Base-by-base conservation (phyloP, 1,140 invertebrate genomes). In the Branchinecta lynchi region DNA sequence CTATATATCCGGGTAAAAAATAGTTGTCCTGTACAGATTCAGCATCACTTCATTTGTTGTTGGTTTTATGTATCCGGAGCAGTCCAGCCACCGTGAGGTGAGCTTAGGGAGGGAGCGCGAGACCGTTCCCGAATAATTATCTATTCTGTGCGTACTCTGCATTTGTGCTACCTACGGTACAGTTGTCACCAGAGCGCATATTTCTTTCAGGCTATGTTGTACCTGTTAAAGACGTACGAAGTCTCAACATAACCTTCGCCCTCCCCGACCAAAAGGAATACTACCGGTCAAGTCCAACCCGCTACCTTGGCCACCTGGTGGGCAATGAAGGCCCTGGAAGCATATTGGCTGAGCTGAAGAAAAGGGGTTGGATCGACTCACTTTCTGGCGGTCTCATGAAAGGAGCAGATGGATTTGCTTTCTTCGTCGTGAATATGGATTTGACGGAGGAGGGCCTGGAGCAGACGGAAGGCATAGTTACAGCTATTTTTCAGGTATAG, bases 281-380 rank as follows among this genome's bases (percentile, higher is more conserved):
- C 77, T 98, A 96, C 75, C 88, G 89, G 78, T 86, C 90, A 17
- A 77, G 97, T 92, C 93, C 94, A 66, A 85, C 85, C n/a, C 83
- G 87, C 76, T 96, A 96, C 78, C 78, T 98, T 69, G 87, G 89
- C 12, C 91, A 98, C 80, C 81, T 98, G 66, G 83, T 99, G 75
- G 95, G 94, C 0, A 96, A 98, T 78, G 95, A 98, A 82, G 93
- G 95, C 7, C 85, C 89, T 66, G 95, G 95, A 9, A 97, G 93
- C 76, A 81, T 99, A 51, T 80, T 98, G 66, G 92, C 94, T 7
- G 86, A 88, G 44, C 81, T 99, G 7, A 95, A 93, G 76, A 80
- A 82, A 8, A 82, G 83, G 73, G 91, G 93, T 45, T 98, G 93
- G 93, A 92, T 89, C 43, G 96, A 92, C 78, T 87, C 86, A 73